Conservation (phyloP, 2,888 invertebrate genomes). For the Sicus ferrugineus region DNA sequence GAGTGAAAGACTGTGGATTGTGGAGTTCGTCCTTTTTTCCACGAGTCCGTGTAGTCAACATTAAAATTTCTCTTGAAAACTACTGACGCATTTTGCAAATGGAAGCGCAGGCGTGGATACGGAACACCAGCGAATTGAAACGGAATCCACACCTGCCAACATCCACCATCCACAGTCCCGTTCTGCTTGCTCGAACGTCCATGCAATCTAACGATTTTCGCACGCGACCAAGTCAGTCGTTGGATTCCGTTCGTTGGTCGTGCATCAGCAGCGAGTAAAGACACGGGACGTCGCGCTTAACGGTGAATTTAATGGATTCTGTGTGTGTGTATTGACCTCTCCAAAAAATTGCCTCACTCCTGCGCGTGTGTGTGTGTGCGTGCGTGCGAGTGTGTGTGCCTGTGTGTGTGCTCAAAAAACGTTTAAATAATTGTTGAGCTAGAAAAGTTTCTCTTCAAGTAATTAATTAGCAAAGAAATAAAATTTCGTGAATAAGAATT, state of each 20-base stretch:
- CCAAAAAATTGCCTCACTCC: neutral
- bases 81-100: no score
- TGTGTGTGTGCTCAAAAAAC: no score
- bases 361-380: slow-evolving; percentile 15
- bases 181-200: neutral
- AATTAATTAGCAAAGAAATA: no score
- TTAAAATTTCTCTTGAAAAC: no score
- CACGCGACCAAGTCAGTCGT: slow-evolving; percentile 50
- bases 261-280: slow-evolving; percentile 45
- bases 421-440: no score
- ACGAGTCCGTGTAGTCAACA: no score
- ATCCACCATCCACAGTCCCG: slow-evolving; percentile 14
- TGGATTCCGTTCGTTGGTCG: slow-evolving; percentile 59
- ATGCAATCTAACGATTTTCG: slow-evolving; percentile 21
- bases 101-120: slow-evolving; percentile 19
- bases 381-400: neutral
- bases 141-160: neutral
- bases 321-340: neutral
- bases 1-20: no score
- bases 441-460: no score
- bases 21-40: no score
- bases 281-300: slow-evolving; percentile 31
- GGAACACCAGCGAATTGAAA: neutral
- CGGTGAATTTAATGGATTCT: slow-evolving; percentile 1
- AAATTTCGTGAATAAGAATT: no score